These are phyloP conservation scores for Acleris literana DNA, from an alignment of 2,888 invertebrate genomes.

Conservation along the genomic window DNA sequence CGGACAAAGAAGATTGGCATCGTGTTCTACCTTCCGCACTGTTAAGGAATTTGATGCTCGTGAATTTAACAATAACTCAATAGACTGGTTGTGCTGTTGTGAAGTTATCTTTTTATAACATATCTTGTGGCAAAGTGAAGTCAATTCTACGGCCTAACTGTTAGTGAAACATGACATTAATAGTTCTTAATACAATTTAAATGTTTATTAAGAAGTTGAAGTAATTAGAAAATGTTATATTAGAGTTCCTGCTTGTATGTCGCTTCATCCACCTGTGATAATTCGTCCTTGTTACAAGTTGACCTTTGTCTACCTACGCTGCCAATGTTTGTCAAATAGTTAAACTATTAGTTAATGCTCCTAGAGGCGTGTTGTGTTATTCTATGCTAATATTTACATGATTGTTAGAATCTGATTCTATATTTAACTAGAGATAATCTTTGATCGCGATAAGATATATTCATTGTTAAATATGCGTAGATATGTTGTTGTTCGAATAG, in stretches of 20 bases:
- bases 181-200: constrained; percentile 51
- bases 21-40: constrained; percentile 58
- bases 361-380: constrained; percentile 63
- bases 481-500: constrained; percentile 46
- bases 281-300: constrained; percentile 64
- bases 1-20: constrained; percentile 78
- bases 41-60: constrained; percentile 58
- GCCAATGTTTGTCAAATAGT: constrained; percentile 59
- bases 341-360: constrained; percentile 49
- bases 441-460: constrained; percentile 43
- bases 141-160: constrained; percentile 72
- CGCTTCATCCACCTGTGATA: constrained; percentile 81
- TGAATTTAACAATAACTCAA: constrained; percentile 60
- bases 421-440: constrained; percentile 41
- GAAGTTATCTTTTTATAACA: constrained; percentile 61
- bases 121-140: constrained; percentile 69
- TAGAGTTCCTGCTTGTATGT: constrained; percentile 80
- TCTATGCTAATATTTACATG: constrained; percentile 48
- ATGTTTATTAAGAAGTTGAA: constrained; percentile 45
- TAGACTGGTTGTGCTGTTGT: constrained; percentile 59
- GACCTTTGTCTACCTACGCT: constrained; percentile 57
- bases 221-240: constrained; percentile 56
- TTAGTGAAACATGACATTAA: constrained; percentile 57
- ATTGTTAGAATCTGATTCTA: constrained; percentile 49
- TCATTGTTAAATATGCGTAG: constrained; percentile 42